Percentiles rank a stretch among this genome's conserved stretches.
Conservation (phyloP, 2,113 vertebrate genomes). For the Leuciscus idus region DNA sequence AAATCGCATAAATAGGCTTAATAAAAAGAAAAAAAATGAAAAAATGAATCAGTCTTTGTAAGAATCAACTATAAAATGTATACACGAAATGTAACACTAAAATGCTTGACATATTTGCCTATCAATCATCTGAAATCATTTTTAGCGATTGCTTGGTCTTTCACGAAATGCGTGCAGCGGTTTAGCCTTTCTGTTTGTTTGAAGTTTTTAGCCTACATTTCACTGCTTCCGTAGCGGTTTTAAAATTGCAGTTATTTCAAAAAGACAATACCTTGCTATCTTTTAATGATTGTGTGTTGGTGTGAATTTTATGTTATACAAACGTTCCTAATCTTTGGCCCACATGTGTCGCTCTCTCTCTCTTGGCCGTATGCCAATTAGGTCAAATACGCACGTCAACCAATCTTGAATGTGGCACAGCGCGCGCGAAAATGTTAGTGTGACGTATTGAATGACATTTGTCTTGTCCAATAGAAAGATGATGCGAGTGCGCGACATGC, state of each 20-base stretch:
- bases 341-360: conserved; percentile 45
- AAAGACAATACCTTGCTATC: background rate
- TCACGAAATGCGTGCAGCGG: background rate
- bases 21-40: background rate
- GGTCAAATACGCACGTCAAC: conserved; percentile 61
- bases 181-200: background rate
- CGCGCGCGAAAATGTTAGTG: conserved; percentile 11
- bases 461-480: conserved; percentile 44
- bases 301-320: conserved; percentile 56
- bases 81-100: background rate
- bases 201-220: background rate
- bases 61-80: background rate
- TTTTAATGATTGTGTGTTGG: background rate
- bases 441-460: background rate
- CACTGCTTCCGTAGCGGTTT: background rate
- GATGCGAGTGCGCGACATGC: conserved; percentile 34
- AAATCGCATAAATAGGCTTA: too few relatives aligned
- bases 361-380: conserved; percentile 62
- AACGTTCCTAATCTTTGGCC: conserved; percentile 57
- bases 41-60: background rate
- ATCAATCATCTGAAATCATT: background rate
- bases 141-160: background rate
- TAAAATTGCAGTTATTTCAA: background rate
- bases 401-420: conserved; percentile 46
- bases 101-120: background rate